Evolutionary conservation across 37 sponge, comb jelly and placozoan species (phyloP), one percentile per base, ranked within the genome.

Genomic region (Axinella damicornis): DNA sequence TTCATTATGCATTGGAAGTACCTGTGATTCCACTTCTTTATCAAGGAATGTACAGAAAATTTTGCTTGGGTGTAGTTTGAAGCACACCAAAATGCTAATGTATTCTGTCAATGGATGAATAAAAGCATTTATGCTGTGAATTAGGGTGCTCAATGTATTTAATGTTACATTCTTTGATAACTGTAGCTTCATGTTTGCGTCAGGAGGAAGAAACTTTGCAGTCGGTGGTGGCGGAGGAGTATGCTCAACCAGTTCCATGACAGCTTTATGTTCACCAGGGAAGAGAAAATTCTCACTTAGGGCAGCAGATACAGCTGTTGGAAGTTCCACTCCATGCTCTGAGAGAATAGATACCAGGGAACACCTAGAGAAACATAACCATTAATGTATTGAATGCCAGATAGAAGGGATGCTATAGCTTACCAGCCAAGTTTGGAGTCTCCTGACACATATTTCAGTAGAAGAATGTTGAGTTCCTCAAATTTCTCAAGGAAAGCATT

Each of bases 41-140:
- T 22, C 61, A 2, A 82, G 52, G 46, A 82, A 82, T 20, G 69
- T 82, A 38, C 82, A 63, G 76, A 88, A 88, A 34, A 88, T 74
- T 15, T 61, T 77, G 39, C 89, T 82, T 0, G 68, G 61, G n/a
- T 88, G 69, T 11, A 88, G 82, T 15, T 76, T 75, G 57, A 88
- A 88, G 54, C 77, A 88, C 25, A 88, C 77, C 5, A 88, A 55
- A 69, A 81, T 80, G 27, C 81, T 62, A 20, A 88, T 28, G 53
- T 75, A 69, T 0, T 54, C 76, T 19, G 81, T 22, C 1, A 88
- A 32, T 0, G 81, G 69, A 6, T 88, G 39, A 19, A 76, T 76
- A 65, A 88, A 88, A 20, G 20, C 18, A 2, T 36, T 21, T 1
- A 88, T 5, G 5, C 69, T 69, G 14, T 56, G 22, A 9, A 58